These are phyloP conservation scores for Colossoma macropomum DNA, from an alignment of 2,113 vertebrate species.

Conservation along the genomic window DNA sequence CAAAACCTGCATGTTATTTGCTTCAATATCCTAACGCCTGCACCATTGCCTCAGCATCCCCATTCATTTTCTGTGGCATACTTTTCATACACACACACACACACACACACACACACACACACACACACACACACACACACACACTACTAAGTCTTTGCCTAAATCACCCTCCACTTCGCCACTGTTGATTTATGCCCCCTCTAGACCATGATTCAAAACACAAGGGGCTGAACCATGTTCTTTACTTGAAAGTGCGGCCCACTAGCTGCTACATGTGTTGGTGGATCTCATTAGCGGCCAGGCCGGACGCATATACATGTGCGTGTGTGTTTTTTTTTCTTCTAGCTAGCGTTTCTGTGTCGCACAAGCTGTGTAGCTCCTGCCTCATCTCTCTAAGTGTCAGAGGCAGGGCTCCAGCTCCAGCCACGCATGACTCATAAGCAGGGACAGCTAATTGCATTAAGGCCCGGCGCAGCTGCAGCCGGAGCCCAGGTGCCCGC, in stretches of 20 bases:
- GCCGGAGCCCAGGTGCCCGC: slow-evolving; percentile 43
- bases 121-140: slow-evolving; percentile 7
- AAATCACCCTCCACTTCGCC: slow-evolving; percentile 44
- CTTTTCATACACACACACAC: slow-evolving; percentile 39
- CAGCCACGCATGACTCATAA: slow-evolving; percentile 39
- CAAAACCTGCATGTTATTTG: slow-evolving; percentile 15
- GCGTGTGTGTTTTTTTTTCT: not conserved
- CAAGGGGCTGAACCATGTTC: slow-evolving; percentile 40
- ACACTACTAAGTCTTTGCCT: slow-evolving; percentile 29
- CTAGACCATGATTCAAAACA: slow-evolving; percentile 55
- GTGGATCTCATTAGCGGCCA: slow-evolving; percentile 48
- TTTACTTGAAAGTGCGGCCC: slow-evolving; percentile 37
- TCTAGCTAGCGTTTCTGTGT: slow-evolving; percentile 18
- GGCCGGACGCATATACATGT: slow-evolving; percentile 38
- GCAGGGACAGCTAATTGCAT: slow-evolving; percentile 52
- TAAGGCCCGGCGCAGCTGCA: slow-evolving; percentile 43
- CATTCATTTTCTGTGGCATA: slow-evolving; percentile 44
- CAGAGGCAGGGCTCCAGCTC: slow-evolving; percentile 25
- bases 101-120: slow-evolving; percentile 14
- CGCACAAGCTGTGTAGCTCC: not conserved
- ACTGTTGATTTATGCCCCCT: slow-evolving; percentile 55
- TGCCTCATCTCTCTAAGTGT: slow-evolving; percentile 40
- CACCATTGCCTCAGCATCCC: not conserved
- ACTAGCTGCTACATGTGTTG: slow-evolving; percentile 41
- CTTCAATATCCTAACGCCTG: slow-evolving; percentile 1